Percentiles rank a stretch among this genome's conserved stretches.
These are phyloP conservation scores for Drosophila leontia DNA, from an alignment of 1,140 invertebrate genomes.

Conservation along the genomic window DNA sequence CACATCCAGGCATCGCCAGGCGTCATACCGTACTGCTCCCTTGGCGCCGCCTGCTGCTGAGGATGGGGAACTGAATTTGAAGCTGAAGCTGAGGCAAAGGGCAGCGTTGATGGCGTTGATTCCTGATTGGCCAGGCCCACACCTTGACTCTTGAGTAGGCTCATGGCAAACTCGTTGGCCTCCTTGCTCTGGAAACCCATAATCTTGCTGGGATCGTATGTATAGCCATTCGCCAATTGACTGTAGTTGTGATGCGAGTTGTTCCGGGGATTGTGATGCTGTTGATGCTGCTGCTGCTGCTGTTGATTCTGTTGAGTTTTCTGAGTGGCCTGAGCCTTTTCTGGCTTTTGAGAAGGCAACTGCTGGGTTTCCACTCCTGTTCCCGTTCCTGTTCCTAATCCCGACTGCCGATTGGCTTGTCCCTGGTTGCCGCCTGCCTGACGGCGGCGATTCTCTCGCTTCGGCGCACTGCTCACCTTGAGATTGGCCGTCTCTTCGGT, in stretches of 20 bases:
- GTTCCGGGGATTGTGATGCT: slow-evolving; percentile 33
- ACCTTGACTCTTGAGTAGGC: slow-evolving; percentile 83
- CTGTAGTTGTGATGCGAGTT: slow-evolving; percentile 54
- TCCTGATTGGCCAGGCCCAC: slow-evolving; percentile 28
- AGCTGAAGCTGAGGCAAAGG: slow-evolving; percentile 20
- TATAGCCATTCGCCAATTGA: slow-evolving; percentile 85
- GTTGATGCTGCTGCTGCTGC: slow-evolving; percentile 24
- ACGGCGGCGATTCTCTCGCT: slow-evolving; percentile 56
- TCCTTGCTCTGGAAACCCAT: slow-evolving; percentile 87
- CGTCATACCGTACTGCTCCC: slow-evolving; percentile 46
- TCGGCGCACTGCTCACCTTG: slow-evolving; percentile 51
- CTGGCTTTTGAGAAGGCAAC: slow-evolving; percentile 38
- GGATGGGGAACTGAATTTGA: slow-evolving; percentile 3
- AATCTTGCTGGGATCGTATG: slow-evolving; percentile 86
- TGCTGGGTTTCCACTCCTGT: slow-evolving; percentile 16
- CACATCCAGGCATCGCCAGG: slow-evolving; percentile 86
- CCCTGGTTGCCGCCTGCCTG: slow-evolving; percentile 15
- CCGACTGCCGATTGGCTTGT: slow-evolving; percentile 19
- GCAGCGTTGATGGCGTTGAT: not conserved
- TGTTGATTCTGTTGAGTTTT: slow-evolving; percentile 39
- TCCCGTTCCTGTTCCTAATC: slow-evolving; percentile 7
- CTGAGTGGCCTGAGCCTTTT: slow-evolving; percentile 40
- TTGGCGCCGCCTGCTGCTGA: slow-evolving; percentile 26
- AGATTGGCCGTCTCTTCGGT: slow-evolving; percentile 65
- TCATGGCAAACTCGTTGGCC: slow-evolving; percentile 87